Evolutionary conservation across 53 echinoderm and acorn worm species (phyloP), one percentile per base, ranked within the genome.

Genomic region (Arbacia lixula): DNA sequence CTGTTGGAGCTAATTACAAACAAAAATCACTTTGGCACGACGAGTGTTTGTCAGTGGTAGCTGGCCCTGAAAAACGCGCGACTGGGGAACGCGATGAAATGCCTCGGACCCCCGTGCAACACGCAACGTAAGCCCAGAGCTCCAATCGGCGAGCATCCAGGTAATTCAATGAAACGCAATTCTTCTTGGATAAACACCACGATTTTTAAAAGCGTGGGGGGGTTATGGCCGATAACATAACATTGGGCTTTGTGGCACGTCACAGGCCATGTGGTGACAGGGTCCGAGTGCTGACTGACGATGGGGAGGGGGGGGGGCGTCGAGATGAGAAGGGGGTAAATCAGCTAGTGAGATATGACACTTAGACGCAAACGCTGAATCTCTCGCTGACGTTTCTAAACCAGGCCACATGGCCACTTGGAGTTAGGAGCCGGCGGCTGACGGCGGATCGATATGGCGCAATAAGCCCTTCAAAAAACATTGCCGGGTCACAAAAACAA

Each of bases 101-200:
- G 64, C 41, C 43, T 32, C 32, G 82, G 38, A 43, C 40, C 26
- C 46, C 21, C 27, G 63, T 6, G 43, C 31, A n/a, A n/a, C n/a
- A n/a, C n/a, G n/a, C n/a, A n/a, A n/a, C n/a, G n/a, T 81, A 63
- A 63, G 82, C 82, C 52, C 19, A 10, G 28, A 46, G 82, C 64
- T 81, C 49, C 61, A 16, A n/a, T 61, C 82, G 29, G 39, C 43
- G 27, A 61, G 43, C 40, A 31, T n/a, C 49, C 31, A 12, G 49
- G 82, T 81, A 81, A 81, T 81, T 81, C 82, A 81, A 81, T 81
- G 82, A 81, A 61, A 63, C 49, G 82, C 82, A 81, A 81, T 81
- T 81, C 82, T 63, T 81, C 82, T 81, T 81, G 82, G 82, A 63
- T 81, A 81, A 81, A 81, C 82, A 81, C 32, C 31, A 32, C 56